Evolutionary conservation across 1,140 invertebrate genomes (phyloP).

Genomic region (Anthonomus grandis): DNA sequence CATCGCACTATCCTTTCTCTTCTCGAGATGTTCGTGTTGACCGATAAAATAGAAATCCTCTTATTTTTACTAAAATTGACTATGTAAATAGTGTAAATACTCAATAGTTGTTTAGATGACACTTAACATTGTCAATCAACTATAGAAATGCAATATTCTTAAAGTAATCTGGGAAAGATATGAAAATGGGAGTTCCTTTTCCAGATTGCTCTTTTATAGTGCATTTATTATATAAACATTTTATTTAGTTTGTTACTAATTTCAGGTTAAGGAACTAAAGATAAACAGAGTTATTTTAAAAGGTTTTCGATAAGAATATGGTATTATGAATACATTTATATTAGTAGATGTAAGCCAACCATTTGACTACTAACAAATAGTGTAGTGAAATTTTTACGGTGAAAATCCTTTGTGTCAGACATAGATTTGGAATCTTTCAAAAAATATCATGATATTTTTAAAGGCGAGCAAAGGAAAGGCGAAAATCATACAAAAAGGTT

Average conservation of each 20-base stretch:
- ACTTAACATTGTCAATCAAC: constrained; percentile 9
- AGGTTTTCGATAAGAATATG: neutral
- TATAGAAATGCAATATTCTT: neutral
- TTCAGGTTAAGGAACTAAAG: too few species aligned
- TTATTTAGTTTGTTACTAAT: too few species aligned
- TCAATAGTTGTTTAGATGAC: constrained; percentile 14
- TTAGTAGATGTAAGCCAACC: neutral
- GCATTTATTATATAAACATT: neutral
- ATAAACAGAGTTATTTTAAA: too few species aligned
- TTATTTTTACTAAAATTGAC: too few species aligned
- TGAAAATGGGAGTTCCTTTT: too few species aligned
- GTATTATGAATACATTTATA: neutral
- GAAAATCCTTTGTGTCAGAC: neutral
- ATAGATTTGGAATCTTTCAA: neutral
- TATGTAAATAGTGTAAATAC: too few species aligned
- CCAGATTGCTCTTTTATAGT: neutral
- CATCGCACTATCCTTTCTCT: constrained; percentile 32
- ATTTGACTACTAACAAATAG: neutral
- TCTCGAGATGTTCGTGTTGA: constrained; percentile 21
- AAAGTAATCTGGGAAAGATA: too few species aligned
- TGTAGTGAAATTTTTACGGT: neutral
- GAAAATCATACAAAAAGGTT: neutral
- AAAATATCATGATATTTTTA: neutral
- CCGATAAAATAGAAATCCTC: constrained; percentile 34
- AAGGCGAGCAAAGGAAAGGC: neutral